These are phyloP conservation scores for Ditula angustiorana DNA, from an alignment of 2,888 invertebrate genomes.

Conservation along the genomic window DNA sequence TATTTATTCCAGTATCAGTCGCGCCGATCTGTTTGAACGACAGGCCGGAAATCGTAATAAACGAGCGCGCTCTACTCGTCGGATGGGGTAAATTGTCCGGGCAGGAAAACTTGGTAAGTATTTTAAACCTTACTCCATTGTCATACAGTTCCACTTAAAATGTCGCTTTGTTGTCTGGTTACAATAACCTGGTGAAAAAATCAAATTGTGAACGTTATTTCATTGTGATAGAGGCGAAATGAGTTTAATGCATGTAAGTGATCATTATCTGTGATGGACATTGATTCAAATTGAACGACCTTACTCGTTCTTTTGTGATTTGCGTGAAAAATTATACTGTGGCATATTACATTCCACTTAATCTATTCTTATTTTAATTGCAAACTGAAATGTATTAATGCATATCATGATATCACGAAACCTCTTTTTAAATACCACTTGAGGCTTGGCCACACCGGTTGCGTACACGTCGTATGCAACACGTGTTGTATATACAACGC, in stretches of 20 bases:
- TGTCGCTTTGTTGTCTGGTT: background rate
- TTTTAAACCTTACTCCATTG: background rate
- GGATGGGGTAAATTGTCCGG: constrained; percentile 91
- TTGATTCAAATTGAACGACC: constrained; percentile 32
- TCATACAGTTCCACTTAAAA: background rate
- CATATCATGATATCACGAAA: too few species aligned
- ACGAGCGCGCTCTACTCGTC: constrained; percentile 86
- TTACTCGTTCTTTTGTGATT: constrained; percentile 24
- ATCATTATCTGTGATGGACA: constrained; percentile 33
- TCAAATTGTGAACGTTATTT: background rate
- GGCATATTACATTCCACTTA: too few species aligned
- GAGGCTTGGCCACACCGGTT: too few species aligned
- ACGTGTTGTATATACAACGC: too few species aligned
- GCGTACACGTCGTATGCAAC: too few species aligned
- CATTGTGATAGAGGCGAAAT: background rate
- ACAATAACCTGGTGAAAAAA: too few species aligned
- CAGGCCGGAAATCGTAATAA: constrained; percentile 88
- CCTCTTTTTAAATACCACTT: too few species aligned
- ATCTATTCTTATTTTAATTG: too few species aligned
- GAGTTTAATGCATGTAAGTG: background rate
- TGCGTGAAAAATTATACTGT: constrained; percentile 21
- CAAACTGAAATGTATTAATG: too few species aligned
- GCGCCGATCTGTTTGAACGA: constrained; percentile 91
- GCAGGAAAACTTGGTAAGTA: constrained; percentile 76
- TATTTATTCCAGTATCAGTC: constrained; percentile 88